Evolutionary conservation across 2,113 vertebrate genomes (phyloP), one percentile per base, ranked within the genome.

Genomic region (Danionella cerebrum): DNA sequence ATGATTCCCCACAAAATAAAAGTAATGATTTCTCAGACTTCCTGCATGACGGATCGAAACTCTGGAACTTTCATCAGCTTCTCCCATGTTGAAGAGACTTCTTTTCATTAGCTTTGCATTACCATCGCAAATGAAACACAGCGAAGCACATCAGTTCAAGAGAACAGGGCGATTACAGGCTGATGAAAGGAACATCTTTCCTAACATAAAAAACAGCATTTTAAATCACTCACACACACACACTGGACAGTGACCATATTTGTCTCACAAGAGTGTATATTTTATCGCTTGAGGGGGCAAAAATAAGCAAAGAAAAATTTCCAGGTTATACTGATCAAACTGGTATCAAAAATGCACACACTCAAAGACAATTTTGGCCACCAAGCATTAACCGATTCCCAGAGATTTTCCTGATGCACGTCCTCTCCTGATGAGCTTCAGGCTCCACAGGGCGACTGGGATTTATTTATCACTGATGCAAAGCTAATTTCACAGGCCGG

Each of bases 271-370:
- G 18, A 22, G 12, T 25, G 7, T 4, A 21, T 48, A 16, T 36
- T 21, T 63, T 63, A 63, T 22, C 42, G 14, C 12, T 48, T 48
- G 14, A 10, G 24, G 59, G 59, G 59, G 59, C 42, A 76, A 75
- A 76, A 78, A 58, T 69, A 22, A 75, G 65, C 24, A 53, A 73
- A 72, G 75, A 0, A n/a, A 21, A 22, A 66, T 48, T 13, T 41
- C 45, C 24, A 69, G 51, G 75, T 64, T 69, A 59, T 76, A 58
- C 67, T 74, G 77, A 82, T 73, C 78, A 77, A 76, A 78, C 80
- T 63, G 21, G 57, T 62, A 63, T 52, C 66, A 60, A 51, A 69
- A 69, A 69, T 33, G 64, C 29, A 66, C 64, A 54, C 25, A 44
- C 45, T 39, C 19, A 50, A 38, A 41, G 45, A 42, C 36, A 63